A percentile compares a stretch with the other conserved stretches of the same genome.
Conservation (phyloP, 2,888 invertebrate genomes). For the Macaria liturata region DNA sequence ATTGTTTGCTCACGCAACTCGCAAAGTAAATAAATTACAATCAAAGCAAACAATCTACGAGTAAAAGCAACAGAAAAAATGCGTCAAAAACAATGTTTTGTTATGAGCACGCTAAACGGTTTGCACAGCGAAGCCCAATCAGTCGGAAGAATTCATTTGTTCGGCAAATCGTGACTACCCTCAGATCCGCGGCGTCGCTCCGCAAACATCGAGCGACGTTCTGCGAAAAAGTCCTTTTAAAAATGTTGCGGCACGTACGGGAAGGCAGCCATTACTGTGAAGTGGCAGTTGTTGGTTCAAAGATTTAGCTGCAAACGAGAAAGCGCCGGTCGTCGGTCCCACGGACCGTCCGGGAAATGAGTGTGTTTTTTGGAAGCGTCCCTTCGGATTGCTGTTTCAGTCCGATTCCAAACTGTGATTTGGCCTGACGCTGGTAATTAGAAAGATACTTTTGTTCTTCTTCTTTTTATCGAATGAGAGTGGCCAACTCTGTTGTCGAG, state of each 20-base stretch:
- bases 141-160: slow-evolving; percentile 73
- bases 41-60: too few species aligned
- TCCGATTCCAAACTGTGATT: neutral
- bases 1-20: too few species aligned
- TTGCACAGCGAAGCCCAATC: slow-evolving; percentile 68
- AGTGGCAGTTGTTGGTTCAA: slow-evolving; percentile 79
- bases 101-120: slow-evolving; percentile 63
- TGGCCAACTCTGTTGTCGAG: too few species aligned
- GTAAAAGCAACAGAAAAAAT: slow-evolving; percentile 22
- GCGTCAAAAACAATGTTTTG: slow-evolving; percentile 37
- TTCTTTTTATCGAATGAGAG: too few species aligned
- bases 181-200: slow-evolving; percentile 51
- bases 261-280: slow-evolving; percentile 79
- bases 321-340: slow-evolving; percentile 36
- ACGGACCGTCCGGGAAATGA: slow-evolving; percentile 14
- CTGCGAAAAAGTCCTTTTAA: slow-evolving; percentile 83
- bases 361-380: slow-evolving; percentile 24
- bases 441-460: too few species aligned
- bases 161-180: slow-evolving; percentile 72
- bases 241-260: slow-evolving; percentile 82
- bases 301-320: slow-evolving; percentile 72
- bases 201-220: slow-evolving; percentile 69
- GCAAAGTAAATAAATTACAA: too few species aligned
- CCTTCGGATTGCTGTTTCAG: neutral
- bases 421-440: too few species aligned